Base-by-base conservation (phyloP, 2,888 invertebrate species). In the Augiades crinisus region DNA sequence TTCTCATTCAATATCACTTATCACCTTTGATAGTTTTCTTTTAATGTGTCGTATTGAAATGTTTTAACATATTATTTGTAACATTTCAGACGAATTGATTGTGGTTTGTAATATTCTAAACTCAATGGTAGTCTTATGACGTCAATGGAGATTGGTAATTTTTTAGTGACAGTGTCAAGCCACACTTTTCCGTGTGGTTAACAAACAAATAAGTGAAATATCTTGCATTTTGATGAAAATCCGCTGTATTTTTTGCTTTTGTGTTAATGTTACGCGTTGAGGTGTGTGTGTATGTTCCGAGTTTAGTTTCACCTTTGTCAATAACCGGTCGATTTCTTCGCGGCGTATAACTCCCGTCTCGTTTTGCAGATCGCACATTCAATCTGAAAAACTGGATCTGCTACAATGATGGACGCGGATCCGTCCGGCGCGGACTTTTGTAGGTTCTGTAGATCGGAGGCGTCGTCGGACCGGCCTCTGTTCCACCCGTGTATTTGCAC, bases 401-500 rank as follows among this genome's bases (percentile, higher is more conserved):
- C 71, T 67, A 72, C 65, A 78, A 86, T 81, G 76, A 89, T 88
- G 88, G 88, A 89, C 67, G 78, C 85, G 57, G 88, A 89, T 64
- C 70, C 70, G 78, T 84, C 86, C 78, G 92, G 93, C 64, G 94
- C 94, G 79, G 98, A 98, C 86, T 99, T 99, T 73, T 99, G 99
- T 89, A 94, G 99, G 72, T 99, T 99, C 68, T 99, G 99, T 83
- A 94, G 99, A 60, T 98, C 98, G 61, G 99, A 99, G 82, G 98
- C 96, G 36, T 91, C 95, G 36, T 91, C 94, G 8, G 99, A 99
- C 70, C 93, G 98, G 61, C 98, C 98, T 0, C 91, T 99, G 6
- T 99, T 97, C 81, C 98, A 99, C 86, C 99, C 99, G 0, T 99
- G 99, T 82, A 98, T 99, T 49, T 99, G 99, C 78, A 99, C 99